These are phyloP conservation scores for Pangasius djambal DNA, from an alignment of 2,797 vertebrate species.

Conservation along the genomic window DNA sequence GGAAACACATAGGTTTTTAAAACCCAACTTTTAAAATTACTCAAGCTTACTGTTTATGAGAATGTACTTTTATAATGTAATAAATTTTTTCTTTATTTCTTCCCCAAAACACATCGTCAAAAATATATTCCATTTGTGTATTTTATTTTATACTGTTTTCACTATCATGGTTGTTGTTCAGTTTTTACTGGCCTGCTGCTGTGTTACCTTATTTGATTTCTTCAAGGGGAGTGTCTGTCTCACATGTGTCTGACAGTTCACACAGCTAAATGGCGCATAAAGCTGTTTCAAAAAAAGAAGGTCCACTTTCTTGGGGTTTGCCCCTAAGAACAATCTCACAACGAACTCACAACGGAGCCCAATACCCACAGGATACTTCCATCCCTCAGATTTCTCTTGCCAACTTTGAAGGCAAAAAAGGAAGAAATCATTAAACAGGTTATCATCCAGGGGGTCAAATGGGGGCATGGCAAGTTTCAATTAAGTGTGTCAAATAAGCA, in stretches of 20 bases:
- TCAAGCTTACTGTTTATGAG: background rate
- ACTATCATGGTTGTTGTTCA: constrained; percentile 58
- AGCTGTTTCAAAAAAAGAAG: constrained; percentile 22
- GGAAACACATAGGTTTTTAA: background rate
- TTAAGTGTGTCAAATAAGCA: constrained; percentile 18
- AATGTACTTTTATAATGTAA: background rate
- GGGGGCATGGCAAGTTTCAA: constrained; percentile 5
- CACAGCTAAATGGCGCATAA: constrained; percentile 53
- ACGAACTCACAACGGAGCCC: background rate
- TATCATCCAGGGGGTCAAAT: constrained; percentile 11
- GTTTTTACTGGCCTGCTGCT: constrained; percentile 67
- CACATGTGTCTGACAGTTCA: constrained; percentile 55
- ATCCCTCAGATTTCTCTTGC: constrained; percentile 9
- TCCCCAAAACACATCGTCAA: background rate
- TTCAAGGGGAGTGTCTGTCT: constrained; percentile 54
- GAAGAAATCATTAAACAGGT: constrained; percentile 29
- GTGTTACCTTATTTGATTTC: constrained; percentile 64
- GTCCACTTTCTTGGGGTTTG: background rate
- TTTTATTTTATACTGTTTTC: constrained; percentile 43
- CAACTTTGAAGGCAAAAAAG: constrained; percentile 24
- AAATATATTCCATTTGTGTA: background rate
- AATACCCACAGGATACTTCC: constrained; percentile 24
- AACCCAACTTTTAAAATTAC: background rate
- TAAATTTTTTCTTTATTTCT: background rate
- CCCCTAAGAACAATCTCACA: background rate